Base-by-base conservation (phyloP, 1,140 invertebrate genomes). In the Drosophila repletoides region DNA sequence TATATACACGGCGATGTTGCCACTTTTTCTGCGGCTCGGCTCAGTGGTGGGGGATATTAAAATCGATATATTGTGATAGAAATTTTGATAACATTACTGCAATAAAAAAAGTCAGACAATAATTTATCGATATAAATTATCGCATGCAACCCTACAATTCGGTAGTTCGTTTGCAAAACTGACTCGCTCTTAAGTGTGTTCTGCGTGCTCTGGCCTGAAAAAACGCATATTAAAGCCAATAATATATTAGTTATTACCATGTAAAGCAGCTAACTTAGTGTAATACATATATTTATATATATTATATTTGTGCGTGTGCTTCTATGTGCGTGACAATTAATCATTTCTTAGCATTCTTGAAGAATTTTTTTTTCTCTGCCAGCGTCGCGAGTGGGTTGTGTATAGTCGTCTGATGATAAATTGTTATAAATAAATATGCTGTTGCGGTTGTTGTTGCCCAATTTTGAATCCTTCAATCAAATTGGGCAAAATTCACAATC, bases 1-100 rank as follows among this genome's bases (percentile, higher is more conserved):
- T 76, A 76, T 76, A 76, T 72, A 72, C 71, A 55, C 60, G 60
- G 60, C 60, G 31, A 51, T 46, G 60, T 55, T 64, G 60, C 60
- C 63, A 66, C 55, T 66, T 66, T 41, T 33, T 40, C 31, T 59
- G 26, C 7, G 29, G 12, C n/a, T n/a, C n/a, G n/a, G n/a, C n/a
- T n/a, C n/a, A n/a, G 7, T 46, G 17, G 52, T 26, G 59, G 53
- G 29, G 45, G 17, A 33, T 26, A 31, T 9, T 24, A 3, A 29
- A 12, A 5, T 33, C 38, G 48, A 63, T 63, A 24, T 9, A 12
- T 34, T 26, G 4, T 26, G 22, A 24, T n/a, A n/a, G n/a, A n/a
- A n/a, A n/a, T 24, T 51, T 51, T 28, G 10, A 14, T 22, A n/a
- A 10, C 34, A 31, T n/a, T n/a, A n/a, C 10, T 59, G 9, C 2